Base-by-base conservation (phyloP, 2,888 invertebrate genomes). In the Eupeodes luniger region DNA sequence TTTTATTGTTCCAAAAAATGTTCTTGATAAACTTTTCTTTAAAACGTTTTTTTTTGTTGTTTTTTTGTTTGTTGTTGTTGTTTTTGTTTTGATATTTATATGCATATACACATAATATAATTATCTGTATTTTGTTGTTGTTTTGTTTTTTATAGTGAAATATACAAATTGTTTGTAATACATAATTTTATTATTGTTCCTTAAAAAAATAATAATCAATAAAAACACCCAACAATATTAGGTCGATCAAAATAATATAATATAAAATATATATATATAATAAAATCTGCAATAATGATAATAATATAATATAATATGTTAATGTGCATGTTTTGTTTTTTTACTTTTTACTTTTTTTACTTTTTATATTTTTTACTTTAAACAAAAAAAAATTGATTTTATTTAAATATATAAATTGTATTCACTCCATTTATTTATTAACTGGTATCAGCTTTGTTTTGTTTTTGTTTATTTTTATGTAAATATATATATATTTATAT, bases 1-100 rank as follows among this genome's bases (percentile, higher is more conserved):
- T 85, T 89, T 85, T 89, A 89, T 89, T 89, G 85, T 89, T 85
- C 85, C 89, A 89, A 89, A 87, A 85, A 89, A 89, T 89, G 88
- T 89, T 85, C 66, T 82, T 89, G 76, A 89, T 89, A 89, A 89
- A 89, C 84, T 75, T 88, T 87, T 88, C 61, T 85, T 88, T 85
- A 85, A 89, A 81, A 89, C 81, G 34, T 59, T 55, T 59, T 10
- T 19, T 64, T 79, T 61, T 74, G 27, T 40, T 40, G 40, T 40
- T 40, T 59, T 40, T 62, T 44, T 27, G 27, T 72, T 61, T n/a
- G 9, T 55, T 57, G 9, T 55, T 57, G 14, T 59, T n/a, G 5
- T 75, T 59, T 51, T 55, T 55, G n/a, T 69, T 75, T 85, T 79
- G 74, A 85, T 89, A 76, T 89, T 80, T 89, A 85, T 82, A 82